These are phyloP conservation scores for Clarias fuscus DNA, from an alignment of 2,797 vertebrate genomes.

Conservation along the genomic window DNA sequence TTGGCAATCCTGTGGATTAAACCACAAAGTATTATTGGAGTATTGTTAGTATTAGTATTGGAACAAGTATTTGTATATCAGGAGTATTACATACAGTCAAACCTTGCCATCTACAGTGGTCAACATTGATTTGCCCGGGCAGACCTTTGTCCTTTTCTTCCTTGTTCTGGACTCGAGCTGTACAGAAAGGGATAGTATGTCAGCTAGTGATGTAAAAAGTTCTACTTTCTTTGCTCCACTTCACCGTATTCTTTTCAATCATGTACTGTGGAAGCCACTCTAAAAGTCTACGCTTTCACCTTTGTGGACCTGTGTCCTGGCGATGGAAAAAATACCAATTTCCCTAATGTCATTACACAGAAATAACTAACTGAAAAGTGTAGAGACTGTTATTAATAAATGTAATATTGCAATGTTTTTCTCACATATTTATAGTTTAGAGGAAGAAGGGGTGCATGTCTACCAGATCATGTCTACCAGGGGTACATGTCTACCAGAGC, in stretches of 20 bases:
- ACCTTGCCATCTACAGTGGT: background rate
- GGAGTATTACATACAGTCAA: background rate
- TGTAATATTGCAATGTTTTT: conserved; percentile 23
- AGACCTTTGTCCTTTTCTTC: background rate
- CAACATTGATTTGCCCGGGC: background rate
- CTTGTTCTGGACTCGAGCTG: background rate
- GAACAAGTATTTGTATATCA: too few relatives aligned
- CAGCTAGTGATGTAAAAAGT: conserved; percentile 15
- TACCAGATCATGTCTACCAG: conserved; percentile 26
- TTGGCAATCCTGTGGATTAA: background rate
- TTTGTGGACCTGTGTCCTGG: conserved; percentile 28
- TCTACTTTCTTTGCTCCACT: conserved; percentile 24
- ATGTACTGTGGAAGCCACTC: conserved; percentile 33
- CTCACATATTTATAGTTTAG: conserved; percentile 26
- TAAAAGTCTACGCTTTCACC: conserved; percentile 23
- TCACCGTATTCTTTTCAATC: conserved; percentile 29
- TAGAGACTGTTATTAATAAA: conserved; percentile 43
- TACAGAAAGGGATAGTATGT: conserved; percentile 8
- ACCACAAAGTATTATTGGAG: too few relatives aligned
- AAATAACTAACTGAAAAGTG: conserved; percentile 44
- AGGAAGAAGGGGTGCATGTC: conserved; percentile 38
- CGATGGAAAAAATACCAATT: conserved; percentile 32
- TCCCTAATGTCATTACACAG: conserved; percentile 21
- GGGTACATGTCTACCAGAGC: conserved; percentile 34
- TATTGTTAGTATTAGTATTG: background rate